Evolutionary conservation across 2,797 vertebrate species (phyloP).

Genomic region (Steatocranus sp.): DNA sequence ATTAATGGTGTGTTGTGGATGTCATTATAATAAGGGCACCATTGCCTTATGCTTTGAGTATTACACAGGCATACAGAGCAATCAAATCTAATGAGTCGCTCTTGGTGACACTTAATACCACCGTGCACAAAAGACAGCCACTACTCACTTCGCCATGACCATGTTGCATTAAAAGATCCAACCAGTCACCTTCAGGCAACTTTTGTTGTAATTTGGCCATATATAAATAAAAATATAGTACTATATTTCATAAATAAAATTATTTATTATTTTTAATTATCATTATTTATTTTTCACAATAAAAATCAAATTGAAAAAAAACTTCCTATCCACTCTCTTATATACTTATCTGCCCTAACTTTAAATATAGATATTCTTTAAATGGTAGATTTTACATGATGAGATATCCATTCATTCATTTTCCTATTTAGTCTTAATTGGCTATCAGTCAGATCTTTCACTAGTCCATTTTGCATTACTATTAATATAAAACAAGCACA

Average conservation of each 20-base stretch:
- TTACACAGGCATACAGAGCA: background rate
- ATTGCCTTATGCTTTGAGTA: background rate
- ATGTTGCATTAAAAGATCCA: background rate
- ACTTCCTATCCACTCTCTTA: background rate
- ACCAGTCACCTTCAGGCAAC: background rate
- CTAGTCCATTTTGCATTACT: background rate
- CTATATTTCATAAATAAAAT: background rate
- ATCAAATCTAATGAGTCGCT: background rate
- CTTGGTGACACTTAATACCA: background rate
- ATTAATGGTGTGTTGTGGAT: background rate
- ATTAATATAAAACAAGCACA: background rate
- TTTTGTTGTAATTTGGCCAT: background rate
- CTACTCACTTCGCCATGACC: background rate
- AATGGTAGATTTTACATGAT: background rate
- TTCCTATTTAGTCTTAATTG: background rate
- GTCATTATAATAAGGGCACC: background rate
- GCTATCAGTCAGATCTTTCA: background rate
- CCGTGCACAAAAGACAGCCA: background rate
- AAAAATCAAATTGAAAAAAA: too few species aligned
- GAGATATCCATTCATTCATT: background rate
- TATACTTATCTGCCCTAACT: rapidly evolving
- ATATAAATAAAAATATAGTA: background rate
- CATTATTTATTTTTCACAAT: background rate
- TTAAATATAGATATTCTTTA: background rate
- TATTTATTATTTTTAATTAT: background rate